These are phyloP conservation scores for Dendrolimus houi DNA, from an alignment of 2,888 invertebrate species.

Conservation along the genomic window DNA sequence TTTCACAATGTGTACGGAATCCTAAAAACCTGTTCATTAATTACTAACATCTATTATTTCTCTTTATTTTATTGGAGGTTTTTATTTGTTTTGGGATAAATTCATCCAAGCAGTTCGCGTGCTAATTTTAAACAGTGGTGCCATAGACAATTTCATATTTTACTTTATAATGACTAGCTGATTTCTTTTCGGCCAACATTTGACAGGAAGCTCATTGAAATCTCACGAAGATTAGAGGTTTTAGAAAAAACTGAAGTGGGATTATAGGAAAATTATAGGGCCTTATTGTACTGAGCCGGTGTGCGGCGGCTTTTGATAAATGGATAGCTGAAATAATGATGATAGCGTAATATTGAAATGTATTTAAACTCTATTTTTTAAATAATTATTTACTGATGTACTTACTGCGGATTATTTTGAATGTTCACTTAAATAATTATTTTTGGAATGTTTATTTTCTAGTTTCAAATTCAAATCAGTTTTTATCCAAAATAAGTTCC, in stretches of 20 bases:
- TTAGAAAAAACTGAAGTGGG: constrained; percentile 61
- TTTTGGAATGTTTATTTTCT: too few species aligned
- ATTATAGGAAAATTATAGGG: constrained; percentile 65
- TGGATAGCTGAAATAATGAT: constrained; percentile 42
- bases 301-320: constrained; percentile 24
- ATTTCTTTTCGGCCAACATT: constrained; percentile 48
- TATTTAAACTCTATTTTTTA: background rate
- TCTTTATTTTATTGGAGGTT: constrained; percentile 9
- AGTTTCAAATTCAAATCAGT: too few species aligned
- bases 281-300: constrained; percentile 37
- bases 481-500: too few species aligned
- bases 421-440: too few species aligned
- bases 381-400: too few species aligned
- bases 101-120: constrained; percentile 37
- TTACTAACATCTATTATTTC: too few species aligned
- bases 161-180: constrained; percentile 45
- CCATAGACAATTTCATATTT: constrained; percentile 53
- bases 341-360: constrained; percentile 18
- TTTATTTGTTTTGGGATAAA: constrained; percentile 60
- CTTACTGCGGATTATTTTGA: too few species aligned
- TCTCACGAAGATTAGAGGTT: constrained; percentile 64
- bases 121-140: constrained; percentile 50
- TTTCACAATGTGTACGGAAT: too few species aligned
- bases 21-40: too few species aligned
- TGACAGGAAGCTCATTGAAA: constrained; percentile 62